Base-by-base conservation (phyloP, 2,888 invertebrate genomes). In the Branchellion lobata region DNA sequence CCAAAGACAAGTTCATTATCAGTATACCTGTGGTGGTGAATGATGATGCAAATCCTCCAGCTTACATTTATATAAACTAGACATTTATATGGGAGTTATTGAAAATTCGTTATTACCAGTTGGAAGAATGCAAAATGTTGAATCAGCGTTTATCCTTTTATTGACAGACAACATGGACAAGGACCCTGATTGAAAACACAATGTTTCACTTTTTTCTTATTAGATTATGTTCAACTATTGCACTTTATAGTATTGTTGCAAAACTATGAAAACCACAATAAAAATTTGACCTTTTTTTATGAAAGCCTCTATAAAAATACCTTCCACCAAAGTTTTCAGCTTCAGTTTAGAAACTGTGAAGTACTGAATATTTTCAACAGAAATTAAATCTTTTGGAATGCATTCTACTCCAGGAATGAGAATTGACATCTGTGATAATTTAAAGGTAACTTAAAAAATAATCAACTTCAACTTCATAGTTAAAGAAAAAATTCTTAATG, bases 361-460 rank as follows among this genome's bases (percentile, higher is more conserved):
- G 40, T 77, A 77, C 31, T 33, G n/a, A 8, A 33, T 21, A 33
- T 29, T 65, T 18, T 65, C 65, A 24, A 77, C 34, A 65, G 31
- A 27, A n/a, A n/a, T 24, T 14, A 77, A 14, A 34, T 77, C 29
- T 27, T 57, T 11, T 34, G 77, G 75, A 53, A 75, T 27, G 29
- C 14, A 27, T 29, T 31, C 33, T 14, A 29, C 31, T 18, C 75
- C 75, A 65, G 77, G 77, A 24, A 77, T 65, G 18, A 65, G 29
- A 61, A 77, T n/a, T 0, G 77, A 77, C 31, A 77, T 27, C 77
- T 77, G 33, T 69, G 29, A n/a, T n/a, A n/a, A n/a, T n/a, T n/a
- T n/a, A n/a, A n/a, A n/a, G n/a, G n/a, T n/a, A n/a, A n/a, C n/a
- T n/a, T n/a, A n/a, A n/a, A n/a, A n/a, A n/a, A n/a, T n/a, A n/a